Evolutionary conservation across 2,113 vertebrate genomes (phyloP), one percentile per base, ranked within the genome.

Genomic region (Grus americana): DNA sequence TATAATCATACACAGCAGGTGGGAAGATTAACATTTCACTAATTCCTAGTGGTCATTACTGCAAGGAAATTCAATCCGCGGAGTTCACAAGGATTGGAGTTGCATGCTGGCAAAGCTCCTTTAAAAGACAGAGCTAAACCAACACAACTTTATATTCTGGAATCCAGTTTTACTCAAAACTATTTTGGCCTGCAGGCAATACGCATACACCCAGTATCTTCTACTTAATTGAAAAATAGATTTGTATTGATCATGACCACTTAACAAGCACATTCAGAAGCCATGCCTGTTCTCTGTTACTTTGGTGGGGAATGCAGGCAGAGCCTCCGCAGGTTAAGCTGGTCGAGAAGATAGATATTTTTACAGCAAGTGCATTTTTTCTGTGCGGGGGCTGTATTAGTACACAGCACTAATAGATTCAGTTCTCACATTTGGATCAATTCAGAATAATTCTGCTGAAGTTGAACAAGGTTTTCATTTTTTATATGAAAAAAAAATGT

Each of bases 31-130:
- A 92, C 92, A 94, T 83, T 93, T 97, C 94, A 65, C 95, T 97
- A 95, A 95, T 98, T 98, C 94, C 88, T 95, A 95, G 93, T 94
- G 96, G 95, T 93, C 96, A 91, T 94, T 95, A 92, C 95, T 40
- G 76, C 68, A 93, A 82, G 86, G 93, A 92, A 93, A 93, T 93
- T 90, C 91, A 78, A 84, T 97, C 94, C 88, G 84, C 50, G 30
- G 80, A 86, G 46, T 86, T 95, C 66, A 79, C 54, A 47, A 42
- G 80, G 93, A 67, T 49, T 79, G 86, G n/a, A 66, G 61, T 61
- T 83, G 76, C 85, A 52, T 47, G 93, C 85, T 95, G 78, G 59
- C n/a, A 38, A 91, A 79, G 83, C 82, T 95, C 88, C 62, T 95
- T 93, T 85, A 74, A 85, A 87, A 96, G 63, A 44, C 65, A 76